Conservation (phyloP, 2,888 invertebrate genomes). For the Idaea biselata region DNA sequence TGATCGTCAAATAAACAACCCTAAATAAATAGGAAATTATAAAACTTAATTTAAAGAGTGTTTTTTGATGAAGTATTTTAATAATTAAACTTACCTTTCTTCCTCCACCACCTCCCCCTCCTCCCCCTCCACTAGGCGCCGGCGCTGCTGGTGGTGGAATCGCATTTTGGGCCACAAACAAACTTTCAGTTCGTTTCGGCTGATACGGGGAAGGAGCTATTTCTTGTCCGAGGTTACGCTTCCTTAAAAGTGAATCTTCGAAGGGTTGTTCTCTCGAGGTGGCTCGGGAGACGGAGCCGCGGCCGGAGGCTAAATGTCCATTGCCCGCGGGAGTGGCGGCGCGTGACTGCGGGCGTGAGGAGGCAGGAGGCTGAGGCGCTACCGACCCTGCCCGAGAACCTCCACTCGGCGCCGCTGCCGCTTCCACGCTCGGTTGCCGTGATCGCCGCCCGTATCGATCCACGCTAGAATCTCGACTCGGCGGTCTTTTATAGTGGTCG, state of each 20-base stretch:
- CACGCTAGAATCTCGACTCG: constrained; percentile 92
- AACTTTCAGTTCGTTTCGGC: constrained; percentile 94
- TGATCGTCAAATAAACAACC: too few species aligned
- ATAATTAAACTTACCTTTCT: constrained; percentile 58
- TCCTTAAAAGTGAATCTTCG: constrained; percentile 90
- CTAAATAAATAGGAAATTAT: too few species aligned
- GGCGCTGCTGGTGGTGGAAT: constrained; percentile 70
- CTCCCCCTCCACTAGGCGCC: constrained; percentile 62
- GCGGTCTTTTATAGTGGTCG: constrained; percentile 96
- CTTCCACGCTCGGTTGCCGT: constrained; percentile 89
- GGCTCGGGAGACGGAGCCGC: constrained; percentile 78
- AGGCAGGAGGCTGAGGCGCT: constrained; percentile 86
- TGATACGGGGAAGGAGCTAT: constrained; percentile 93
- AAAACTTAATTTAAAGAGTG: too few species aligned
- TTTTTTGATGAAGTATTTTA: neutral
- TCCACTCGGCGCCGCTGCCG: constrained; percentile 75
- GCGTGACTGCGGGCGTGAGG: constrained; percentile 81
- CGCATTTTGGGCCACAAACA: constrained; percentile 83
- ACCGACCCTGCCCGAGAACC: constrained; percentile 85
- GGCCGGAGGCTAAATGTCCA: constrained; percentile 83
- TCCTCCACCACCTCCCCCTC: constrained; percentile 63
- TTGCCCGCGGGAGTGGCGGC: constrained; percentile 82
- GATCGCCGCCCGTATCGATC: constrained; percentile 90
- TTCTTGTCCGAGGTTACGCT: constrained; percentile 91
- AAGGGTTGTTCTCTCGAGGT: constrained; percentile 83